Base-by-base conservation (phyloP, 1,140 invertebrate species). In the Aleiodes sp. region DNA sequence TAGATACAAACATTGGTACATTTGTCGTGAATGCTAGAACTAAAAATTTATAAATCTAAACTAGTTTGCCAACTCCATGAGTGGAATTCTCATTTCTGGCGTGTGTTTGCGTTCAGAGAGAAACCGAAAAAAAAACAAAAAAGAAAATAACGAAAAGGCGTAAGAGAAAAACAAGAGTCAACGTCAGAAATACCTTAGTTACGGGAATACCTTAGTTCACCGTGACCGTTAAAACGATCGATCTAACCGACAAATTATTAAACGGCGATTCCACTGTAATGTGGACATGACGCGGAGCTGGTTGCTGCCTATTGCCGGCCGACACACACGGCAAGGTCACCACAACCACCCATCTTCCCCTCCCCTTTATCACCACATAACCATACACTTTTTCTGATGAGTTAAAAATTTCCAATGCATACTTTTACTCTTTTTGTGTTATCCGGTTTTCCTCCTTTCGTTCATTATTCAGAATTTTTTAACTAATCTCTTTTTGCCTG, bases 121-220 rank as follows among this genome's bases (percentile, higher is more conserved):
- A 46, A n/a, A n/a, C n/a, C 19, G 41, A 46, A 46, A 46, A 19
- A 19, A 46, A 46, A 16, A 46, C 7, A 4, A 46, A 19, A 46
- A 46, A 39, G 9, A 33, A 31, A 7, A 46, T 28, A 59, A 21
- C 6, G 19, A 31, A 67, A 29, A 21, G 24, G 28, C 24, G 46
- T 41, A 70, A 61, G 65, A 14, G 10, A 59, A 59, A 28, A 28
- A 31, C 24, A 63, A 31, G 56, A 28, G 67, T 43, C 52, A 64
- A 41, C 65, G 71, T 63, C 60, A 60, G 67, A 73, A 70, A 71
- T 71, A 69, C 56, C 65, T 33, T 61, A 61, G 68, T 67, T 75
- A 74, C 74, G 71, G 71, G 72, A 77, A 77, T 77, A n/a, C n/a
- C n/a, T n/a, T n/a, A 77, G 75, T 75, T 77, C 62, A 73, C 71